Evolutionary conservation across 1,140 invertebrate genomes (phyloP).

Genomic region (Brachionus manjavacas): DNA sequence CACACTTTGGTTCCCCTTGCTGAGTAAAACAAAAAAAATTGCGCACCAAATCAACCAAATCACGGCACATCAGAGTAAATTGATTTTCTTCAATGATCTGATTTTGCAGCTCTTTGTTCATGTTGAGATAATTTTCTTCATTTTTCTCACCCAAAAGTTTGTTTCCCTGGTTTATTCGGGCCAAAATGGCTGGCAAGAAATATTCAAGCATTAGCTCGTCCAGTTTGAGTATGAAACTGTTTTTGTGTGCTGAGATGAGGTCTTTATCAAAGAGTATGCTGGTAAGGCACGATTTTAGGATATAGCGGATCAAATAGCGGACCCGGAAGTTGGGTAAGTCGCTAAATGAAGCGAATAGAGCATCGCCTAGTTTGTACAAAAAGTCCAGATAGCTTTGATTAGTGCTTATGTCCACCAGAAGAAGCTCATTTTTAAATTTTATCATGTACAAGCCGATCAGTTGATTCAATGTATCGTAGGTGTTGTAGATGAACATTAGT

Average conservation of each 20-base stretch:
- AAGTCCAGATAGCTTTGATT: background rate
- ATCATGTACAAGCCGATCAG: conserved; percentile 31
- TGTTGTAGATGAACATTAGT: conserved; percentile 23
- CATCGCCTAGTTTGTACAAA: conserved; percentile 13
- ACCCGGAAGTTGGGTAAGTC: conserved; percentile 26
- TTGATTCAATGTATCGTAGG: conserved; percentile 27
- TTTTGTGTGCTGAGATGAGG: background rate
- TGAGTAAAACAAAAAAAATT: background rate
- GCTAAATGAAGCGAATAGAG: conserved; percentile 9
- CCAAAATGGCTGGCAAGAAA: conserved; percentile 15
- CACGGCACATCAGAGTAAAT: conserved; percentile 18
- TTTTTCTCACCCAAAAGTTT: background rate
- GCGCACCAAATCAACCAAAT: conserved; percentile 14
- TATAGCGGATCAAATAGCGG: conserved; percentile 22
- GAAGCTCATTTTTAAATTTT: conserved; percentile 23
- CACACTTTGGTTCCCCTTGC: background rate
- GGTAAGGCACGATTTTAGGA: conserved; percentile 18
- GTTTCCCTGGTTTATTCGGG: background rate
- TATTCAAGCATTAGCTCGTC: conserved; percentile 18
- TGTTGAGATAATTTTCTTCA: background rate
- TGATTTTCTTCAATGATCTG: conserved; percentile 40
- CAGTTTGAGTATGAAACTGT: conserved; percentile 14
- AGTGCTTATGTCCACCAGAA: background rate
- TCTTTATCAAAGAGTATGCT: background rate
- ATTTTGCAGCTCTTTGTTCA: conserved; percentile 10